A percentile compares a stretch with the other conserved stretches of the same genome.
Evolutionary conservation across 2,113 vertebrate species (phyloP).

Genomic region (Oreochromis tanganicae): DNA sequence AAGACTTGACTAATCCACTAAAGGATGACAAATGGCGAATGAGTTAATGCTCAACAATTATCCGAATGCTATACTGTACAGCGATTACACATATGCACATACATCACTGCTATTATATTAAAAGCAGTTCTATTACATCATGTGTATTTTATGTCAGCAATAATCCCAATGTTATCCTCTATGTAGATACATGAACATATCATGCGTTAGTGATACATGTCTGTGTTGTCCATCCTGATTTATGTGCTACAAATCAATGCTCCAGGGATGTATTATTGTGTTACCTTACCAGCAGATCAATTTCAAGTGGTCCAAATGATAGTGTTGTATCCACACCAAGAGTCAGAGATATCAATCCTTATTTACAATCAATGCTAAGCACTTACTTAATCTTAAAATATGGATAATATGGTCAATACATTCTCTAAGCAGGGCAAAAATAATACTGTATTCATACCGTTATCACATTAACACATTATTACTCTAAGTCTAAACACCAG

Average conservation of each 20-base stretch:
- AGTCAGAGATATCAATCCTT: not conserved
- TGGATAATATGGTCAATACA: not conserved
- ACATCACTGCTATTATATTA: not conserved
- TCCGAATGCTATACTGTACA: not conserved
- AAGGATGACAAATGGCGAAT: conserved; percentile 35
- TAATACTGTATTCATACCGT: not conserved
- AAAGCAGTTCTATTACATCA: not conserved
- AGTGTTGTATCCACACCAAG: not conserved
- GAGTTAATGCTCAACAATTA: conserved; percentile 30
- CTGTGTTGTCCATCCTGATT: not conserved
- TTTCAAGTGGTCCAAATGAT: not conserved
- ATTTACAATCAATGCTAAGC: not conserved
- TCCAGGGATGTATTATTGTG: not conserved
- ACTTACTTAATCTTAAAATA: not conserved
- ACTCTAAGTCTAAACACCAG: not conserved
- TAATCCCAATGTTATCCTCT: not conserved
- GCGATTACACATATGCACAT: not conserved
- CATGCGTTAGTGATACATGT: not conserved
- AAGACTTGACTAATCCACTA: conserved; percentile 21
- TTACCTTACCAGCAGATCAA: not conserved
- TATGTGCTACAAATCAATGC: not conserved
- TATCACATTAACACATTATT: not conserved
- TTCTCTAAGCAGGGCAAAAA: not conserved
- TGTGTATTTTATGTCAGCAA: not conserved
- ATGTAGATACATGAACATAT: not conserved